Evolutionary conservation across 2,888 invertebrate species (phyloP).

Genomic region (Dasypolia templi): DNA sequence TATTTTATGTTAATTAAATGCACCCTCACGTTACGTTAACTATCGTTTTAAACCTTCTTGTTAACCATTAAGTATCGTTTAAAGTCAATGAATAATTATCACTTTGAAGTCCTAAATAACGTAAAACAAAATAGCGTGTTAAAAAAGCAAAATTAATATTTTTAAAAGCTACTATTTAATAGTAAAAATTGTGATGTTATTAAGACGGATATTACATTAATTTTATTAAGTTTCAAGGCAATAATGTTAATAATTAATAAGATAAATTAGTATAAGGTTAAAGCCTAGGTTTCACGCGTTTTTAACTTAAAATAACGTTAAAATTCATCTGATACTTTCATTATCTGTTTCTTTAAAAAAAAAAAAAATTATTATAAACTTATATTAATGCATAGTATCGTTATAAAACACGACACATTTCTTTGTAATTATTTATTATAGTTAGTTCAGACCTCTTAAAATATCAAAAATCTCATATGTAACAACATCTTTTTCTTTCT

Average conservation of each 20-base stretch:
- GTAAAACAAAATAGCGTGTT: constrained; percentile 6
- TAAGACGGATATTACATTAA: constrained; percentile 15
- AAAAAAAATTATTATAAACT: too few species aligned
- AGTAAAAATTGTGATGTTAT: constrained; percentile 30
- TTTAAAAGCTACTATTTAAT: constrained; percentile 5
- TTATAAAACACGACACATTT: constrained; percentile 33
- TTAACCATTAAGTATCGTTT: constrained; percentile 57
- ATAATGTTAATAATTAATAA: constrained; percentile 39
- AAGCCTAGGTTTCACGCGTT: constrained; percentile 33
- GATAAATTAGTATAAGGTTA: constrained; percentile 43
- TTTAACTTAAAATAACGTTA: constrained; percentile 38
- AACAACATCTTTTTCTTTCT: constrained; percentile 7
- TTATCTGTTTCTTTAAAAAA: constrained; percentile 22
- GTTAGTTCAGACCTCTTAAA: constrained; percentile 19
- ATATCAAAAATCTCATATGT: constrained; percentile 19
- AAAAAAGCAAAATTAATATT: constrained; percentile 27
- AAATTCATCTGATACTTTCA: constrained; percentile 36
- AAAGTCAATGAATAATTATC: constrained; percentile 63
- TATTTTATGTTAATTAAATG: constrained; percentile 82
- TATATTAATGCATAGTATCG: constrained; percentile 31
- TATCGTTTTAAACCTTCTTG: constrained; percentile 61
- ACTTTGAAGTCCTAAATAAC: constrained; percentile 33
- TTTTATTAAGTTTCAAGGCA: constrained; percentile 24
- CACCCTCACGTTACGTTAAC: constrained; percentile 76
- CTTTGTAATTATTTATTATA: constrained; percentile 37